These are phyloP conservation scores for Cryptotis parvus DNA, from an alignment of 2,113 vertebrate genomes.

Conservation along the genomic window DNA sequence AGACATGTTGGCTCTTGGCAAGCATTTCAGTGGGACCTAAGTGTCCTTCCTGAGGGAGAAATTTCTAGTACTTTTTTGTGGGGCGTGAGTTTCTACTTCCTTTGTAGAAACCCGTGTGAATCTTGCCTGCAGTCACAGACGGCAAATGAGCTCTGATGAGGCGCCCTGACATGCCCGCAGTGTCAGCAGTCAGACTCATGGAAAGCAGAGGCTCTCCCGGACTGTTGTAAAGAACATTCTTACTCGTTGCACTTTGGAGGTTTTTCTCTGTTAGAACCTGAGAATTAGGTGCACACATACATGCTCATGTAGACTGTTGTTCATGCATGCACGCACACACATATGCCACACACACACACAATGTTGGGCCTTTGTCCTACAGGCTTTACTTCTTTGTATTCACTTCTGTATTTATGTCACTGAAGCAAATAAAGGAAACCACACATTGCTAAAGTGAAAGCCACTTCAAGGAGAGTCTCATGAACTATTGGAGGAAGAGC, in stretches of 20 bases:
- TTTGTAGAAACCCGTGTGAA: neutral
- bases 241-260: no score
- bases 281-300: no score
- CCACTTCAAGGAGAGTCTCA: constrained; percentile 87
- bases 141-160: neutral
- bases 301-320: no score
- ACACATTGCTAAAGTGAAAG: constrained; percentile 86
- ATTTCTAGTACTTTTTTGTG: neutral
- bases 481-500: constrained; percentile 23
- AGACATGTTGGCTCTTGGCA: neutral
- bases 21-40: neutral
- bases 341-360: no score
- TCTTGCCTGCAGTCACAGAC: no score
- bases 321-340: no score
- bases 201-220: no score
- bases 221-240: no score
- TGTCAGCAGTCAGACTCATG: no score
- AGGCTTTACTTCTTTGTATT: constrained; percentile 53
- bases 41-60: neutral
- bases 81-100: neutral
- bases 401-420: constrained; percentile 73
- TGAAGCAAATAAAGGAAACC: constrained; percentile 86
- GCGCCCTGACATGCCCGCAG: no score
- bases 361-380: no score
- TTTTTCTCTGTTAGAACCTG: no score